Evolutionary conservation across 92 coral and sea anemone species (phyloP), one percentile per base, ranked within the genome.

Genomic region (Phenganax subtilis): DNA sequence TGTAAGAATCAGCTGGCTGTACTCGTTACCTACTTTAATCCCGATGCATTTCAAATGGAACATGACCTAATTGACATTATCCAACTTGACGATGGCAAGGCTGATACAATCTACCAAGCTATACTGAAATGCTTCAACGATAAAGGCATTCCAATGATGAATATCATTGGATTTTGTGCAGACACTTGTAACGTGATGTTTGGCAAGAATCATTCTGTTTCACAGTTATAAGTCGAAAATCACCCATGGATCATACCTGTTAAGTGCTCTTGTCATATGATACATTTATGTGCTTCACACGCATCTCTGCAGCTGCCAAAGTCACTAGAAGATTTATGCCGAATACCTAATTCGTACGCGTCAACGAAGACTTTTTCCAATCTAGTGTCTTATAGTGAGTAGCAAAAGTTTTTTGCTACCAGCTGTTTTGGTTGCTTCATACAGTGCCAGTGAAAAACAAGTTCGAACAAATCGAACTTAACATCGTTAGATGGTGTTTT

Each of bases 231-330:
- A 56, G 60, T 56, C 16, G 16, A 56, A 56, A 56, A 56, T 56
- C 60, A 56, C 60, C 60, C 60, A 56, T 56, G 58, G 58, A 55
- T 55, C 58, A 55, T 55, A 55, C 58, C 58, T 55, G 58, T 55
- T 7, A 55, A 55, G 58, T 55, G 60, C 7, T 56, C 60, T 56
- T 56, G 60, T 56, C 60, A 56, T 56, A 56, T 56, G 60, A 56
- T 56, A 56, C 60, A 87, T 70, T 55, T 84, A 11, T 80, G 85
- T 61, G 90, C 87, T 84, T 80, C 85, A 71, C 85, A 87, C 29
- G 87, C 90, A 75, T 86, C 90, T 52, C 72, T 56, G 9, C 60
- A 56, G 16, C 60, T 10, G 64, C 81, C 90, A 61, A 69, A 77
- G 80, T n/a, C 84, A 51, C 68, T 86, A 17, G 81, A 78, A 83